Evolutionary conservation across 2,888 invertebrate genomes (phyloP).

Genomic region (Drosophila anomalata): DNA sequence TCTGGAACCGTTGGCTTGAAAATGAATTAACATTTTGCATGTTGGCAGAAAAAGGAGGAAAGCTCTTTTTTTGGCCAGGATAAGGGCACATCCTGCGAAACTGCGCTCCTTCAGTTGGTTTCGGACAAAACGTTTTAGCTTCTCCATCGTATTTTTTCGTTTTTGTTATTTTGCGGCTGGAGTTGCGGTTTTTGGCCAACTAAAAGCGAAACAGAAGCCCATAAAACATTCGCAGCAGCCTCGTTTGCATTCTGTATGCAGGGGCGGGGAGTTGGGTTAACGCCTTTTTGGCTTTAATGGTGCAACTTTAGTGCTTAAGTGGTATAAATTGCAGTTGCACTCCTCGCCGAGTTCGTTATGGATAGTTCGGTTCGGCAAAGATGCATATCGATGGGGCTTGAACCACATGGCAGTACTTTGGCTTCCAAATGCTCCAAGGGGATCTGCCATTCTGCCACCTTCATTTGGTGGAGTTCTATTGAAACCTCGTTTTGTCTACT

Average conservation of each 20-base stretch:
- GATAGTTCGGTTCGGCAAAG: conserved; percentile 38
- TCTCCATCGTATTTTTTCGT: conserved; percentile 5
- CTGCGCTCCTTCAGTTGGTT: conserved; percentile 28
- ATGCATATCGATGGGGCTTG: conserved; percentile 54
- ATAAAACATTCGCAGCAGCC: conserved; percentile 67
- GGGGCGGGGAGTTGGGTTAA: conserved; percentile 46
- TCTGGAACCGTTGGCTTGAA: conserved; percentile 55
- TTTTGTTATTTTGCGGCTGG: conserved; percentile 27
- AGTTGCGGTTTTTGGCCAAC: conserved; percentile 25
- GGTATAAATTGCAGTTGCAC: conserved; percentile 69
- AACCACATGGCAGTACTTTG: conserved; percentile 18
- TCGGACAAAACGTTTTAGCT: conserved; percentile 49
- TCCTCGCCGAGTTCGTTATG: conserved; percentile 35
- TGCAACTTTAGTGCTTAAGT: conserved; percentile 72
- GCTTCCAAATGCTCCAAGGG: conserved; percentile 9
- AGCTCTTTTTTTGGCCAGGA: conserved; percentile 44
- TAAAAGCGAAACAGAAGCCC: conserved; percentile 37
- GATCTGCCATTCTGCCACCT: not conserved
- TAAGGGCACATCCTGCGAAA: conserved; percentile 28
- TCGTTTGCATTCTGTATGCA: conserved; percentile 43
- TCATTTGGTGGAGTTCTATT: conserved; percentile 16
- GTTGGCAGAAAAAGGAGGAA: conserved; percentile 46
- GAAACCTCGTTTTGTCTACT: conserved; percentile 21
- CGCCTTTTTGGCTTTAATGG: conserved; percentile 74
- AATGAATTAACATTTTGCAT: conserved; percentile 78